Conservation (phyloP, 2,888 invertebrate species). For the Hoplodrina ambigua region DNA sequence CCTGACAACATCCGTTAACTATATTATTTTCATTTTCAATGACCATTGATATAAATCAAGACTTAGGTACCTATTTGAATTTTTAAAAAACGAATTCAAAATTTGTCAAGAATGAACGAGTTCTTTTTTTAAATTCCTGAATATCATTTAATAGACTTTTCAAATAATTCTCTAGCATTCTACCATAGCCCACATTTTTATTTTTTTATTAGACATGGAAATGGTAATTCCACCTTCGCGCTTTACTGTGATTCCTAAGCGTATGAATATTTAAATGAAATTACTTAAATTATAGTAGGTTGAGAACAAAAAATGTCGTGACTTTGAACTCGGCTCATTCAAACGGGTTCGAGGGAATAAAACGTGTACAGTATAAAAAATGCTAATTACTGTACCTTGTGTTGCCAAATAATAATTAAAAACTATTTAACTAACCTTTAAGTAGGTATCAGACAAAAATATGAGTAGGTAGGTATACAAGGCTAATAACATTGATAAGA, state of each 20-base stretch:
- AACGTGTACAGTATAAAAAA: constrained; percentile 13
- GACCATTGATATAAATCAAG: too few relatives aligned
- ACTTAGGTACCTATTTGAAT: background rate
- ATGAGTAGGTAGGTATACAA: too few relatives aligned
- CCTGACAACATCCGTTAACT: too few relatives aligned
- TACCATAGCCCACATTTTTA: background rate
- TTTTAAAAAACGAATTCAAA: background rate
- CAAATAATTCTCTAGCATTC: background rate
- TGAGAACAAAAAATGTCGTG: constrained; percentile 35
- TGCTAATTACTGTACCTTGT: constrained; percentile 19
- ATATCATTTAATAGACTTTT: background rate
- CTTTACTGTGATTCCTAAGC: background rate
- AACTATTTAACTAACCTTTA: constrained; percentile 2
- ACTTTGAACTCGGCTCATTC: constrained; percentile 35
- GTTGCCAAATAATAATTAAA: constrained; percentile 8
- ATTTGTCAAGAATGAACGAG: background rate
- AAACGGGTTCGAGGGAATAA: constrained; percentile 4
- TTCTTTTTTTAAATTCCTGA: background rate
- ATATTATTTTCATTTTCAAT: too few relatives aligned
- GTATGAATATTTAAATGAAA: constrained; percentile 26
- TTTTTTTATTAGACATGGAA: background rate
- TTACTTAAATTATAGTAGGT: constrained; percentile 1
- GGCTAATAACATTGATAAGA: background rate
- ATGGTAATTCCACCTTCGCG: background rate
- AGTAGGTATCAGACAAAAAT: background rate